Conservation (phyloP, 2,888 invertebrate species). For the Nymphalis urticae region DNA sequence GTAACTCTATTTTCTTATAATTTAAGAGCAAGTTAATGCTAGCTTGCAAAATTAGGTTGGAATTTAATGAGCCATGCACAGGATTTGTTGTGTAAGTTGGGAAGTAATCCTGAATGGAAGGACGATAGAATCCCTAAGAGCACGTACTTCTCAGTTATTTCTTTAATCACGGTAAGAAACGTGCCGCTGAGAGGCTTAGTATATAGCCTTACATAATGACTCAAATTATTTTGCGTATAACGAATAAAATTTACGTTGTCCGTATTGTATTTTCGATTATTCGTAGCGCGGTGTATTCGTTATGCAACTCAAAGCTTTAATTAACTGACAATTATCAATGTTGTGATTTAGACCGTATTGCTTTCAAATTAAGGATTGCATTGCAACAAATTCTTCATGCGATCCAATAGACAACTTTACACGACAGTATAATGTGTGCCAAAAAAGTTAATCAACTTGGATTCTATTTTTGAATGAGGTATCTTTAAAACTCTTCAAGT, state of each 20-base stretch:
- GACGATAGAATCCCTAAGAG: slow-evolving; percentile 12
- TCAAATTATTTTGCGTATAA: slow-evolving; percentile 7
- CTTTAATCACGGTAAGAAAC: slow-evolving; percentile 26
- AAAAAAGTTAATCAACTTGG: slow-evolving; percentile 12
- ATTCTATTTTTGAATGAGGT: slow-evolving; percentile 7
- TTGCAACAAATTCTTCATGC: slow-evolving; percentile 1
- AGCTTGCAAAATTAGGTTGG: slow-evolving; percentile 37
- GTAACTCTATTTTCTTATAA: slow-evolving; percentile 1
- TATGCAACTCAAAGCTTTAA: not conserved
- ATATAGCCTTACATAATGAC: slow-evolving; percentile 14
- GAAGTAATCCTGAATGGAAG: slow-evolving; percentile 37
- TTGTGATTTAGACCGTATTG: not conserved
- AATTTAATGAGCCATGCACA: slow-evolving; percentile 51
- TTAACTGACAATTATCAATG: slow-evolving; percentile 1
- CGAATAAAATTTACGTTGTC: slow-evolving; percentile 6
- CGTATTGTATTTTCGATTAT: not conserved
- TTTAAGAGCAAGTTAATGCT: not conserved
- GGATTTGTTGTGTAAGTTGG: slow-evolving; percentile 43
- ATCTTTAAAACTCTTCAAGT: not conserved
- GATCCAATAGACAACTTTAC: slow-evolving; percentile 1
- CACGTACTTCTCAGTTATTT: slow-evolving; percentile 27
- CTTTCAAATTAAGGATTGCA: slow-evolving; percentile 2
- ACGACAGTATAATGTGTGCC: slow-evolving; percentile 2
- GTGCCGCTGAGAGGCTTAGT: slow-evolving; percentile 18
- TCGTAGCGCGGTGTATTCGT: not conserved